Evolutionary conservation across 2,797 vertebrate species (phyloP).

Genomic region (Varecia variegata): DNA sequence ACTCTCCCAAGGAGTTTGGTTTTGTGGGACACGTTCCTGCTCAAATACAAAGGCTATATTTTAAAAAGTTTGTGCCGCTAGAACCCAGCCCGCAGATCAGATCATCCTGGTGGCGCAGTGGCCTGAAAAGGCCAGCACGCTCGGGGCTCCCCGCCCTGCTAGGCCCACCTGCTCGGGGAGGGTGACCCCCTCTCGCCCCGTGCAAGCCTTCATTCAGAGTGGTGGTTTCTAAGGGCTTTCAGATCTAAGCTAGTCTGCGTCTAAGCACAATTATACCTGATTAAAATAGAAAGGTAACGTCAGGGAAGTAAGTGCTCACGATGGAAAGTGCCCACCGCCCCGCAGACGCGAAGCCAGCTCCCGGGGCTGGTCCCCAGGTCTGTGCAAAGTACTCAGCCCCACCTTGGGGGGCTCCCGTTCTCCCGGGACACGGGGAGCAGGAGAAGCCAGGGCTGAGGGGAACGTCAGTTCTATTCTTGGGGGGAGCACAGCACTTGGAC

Average conservation of each 20-base stretch:
- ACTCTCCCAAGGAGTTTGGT: not conserved
- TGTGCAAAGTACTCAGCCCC: not conserved
- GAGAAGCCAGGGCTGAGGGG: not conserved
- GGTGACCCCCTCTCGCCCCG: rapidly evolving
- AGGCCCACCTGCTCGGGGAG: not conserved
- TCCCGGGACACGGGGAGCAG: not conserved
- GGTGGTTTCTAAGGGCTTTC: not conserved
- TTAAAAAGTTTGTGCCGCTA: not conserved
- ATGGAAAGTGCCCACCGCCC: not conserved
- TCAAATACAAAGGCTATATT: not conserved
- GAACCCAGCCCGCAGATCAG: not conserved
- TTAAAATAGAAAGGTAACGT: not conserved
- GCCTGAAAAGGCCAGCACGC: not conserved
- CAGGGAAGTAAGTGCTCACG: not conserved
- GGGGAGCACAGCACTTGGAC: not conserved
- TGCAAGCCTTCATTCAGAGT: not conserved
- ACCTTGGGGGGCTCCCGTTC: too few relatives aligned
- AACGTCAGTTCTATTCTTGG: not conserved
- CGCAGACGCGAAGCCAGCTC: rapidly evolving
- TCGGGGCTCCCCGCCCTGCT: too few relatives aligned
- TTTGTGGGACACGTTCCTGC: not conserved
- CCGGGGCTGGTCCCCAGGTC: too few relatives aligned
- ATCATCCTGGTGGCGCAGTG: too few relatives aligned
- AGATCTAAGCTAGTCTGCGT: not conserved
- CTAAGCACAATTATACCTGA: not conserved